Evolutionary conservation across 2,888 invertebrate genomes (phyloP), one percentile per base, ranked within the genome.

Genomic region (Catonia carolina): DNA sequence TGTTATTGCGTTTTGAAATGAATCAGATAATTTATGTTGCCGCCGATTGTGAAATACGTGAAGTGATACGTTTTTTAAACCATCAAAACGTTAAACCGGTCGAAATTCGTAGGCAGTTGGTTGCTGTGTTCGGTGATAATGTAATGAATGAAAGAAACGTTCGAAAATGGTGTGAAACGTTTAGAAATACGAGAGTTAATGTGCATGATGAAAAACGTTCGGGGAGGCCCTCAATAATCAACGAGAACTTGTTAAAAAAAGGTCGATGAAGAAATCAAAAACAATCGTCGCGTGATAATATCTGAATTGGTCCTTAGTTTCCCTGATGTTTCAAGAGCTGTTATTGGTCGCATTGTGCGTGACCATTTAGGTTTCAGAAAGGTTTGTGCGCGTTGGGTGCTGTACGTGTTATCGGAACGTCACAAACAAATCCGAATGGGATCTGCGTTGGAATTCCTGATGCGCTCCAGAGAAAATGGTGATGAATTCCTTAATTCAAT

Each of bases 341-440:
- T 17, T 3, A 37, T 6, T 37, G 37, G 4, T 37, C 37, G 37
- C 37, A 37, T 37, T 37, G 37, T 37, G 4, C 37, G 17, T 37
- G 37, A 37, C 12, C 37, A 37, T 37, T 17, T 37, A 37, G 37
- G 37, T 12, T 37, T 37, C 37, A 37, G 37, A 37, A 37, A 37
- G 37, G 5, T 37, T 37, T 37, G 37, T 37, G 37, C 37, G 12
- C 37, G 37, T 37, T 37, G 37, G 37, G 37, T 37, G 12, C 37
- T 10, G 37, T 10, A 37, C 5, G 14, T 37, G 5, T 6, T 37
- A 37, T 7, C 37, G 27, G 8, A 27, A 27, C 27, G 27, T 27
- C 27, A 27, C 27, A 27, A 27, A 27, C 4, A 37, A n/a, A n/a
- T 37, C 37, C 5, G 37, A 37, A 37, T 37, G 37, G 37, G 37